Conservation (phyloP, 2,797 vertebrate genomes). For the Eptatretus atami region DNA sequence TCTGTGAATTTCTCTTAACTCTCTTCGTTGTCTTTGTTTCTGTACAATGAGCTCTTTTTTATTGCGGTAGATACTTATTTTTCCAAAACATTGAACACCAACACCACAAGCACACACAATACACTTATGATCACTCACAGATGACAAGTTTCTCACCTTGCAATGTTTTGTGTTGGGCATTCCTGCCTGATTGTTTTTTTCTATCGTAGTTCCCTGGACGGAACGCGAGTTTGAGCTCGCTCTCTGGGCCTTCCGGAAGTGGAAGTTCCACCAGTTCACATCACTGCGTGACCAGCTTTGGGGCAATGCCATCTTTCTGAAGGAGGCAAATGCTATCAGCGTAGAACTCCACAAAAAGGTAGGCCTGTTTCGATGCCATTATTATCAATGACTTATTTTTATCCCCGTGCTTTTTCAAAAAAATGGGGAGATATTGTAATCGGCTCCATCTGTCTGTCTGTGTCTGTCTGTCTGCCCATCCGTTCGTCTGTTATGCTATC, state of each 20-base stretch:
- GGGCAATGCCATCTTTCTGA: slow-evolving; percentile 85
- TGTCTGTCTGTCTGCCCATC: neutral
- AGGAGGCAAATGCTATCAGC: slow-evolving; percentile 89
- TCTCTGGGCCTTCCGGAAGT: slow-evolving; percentile 89
- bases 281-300: slow-evolving; percentile 75
- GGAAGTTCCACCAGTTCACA: slow-evolving; percentile 90
- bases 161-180: too few relatives aligned
- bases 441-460: too few relatives aligned
- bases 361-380: slow-evolving; percentile 3
- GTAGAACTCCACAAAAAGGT: slow-evolving; percentile 97
- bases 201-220: slow-evolving; percentile 48
- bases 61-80: too few relatives aligned
- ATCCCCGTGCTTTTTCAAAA: neutral
- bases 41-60: too few relatives aligned
- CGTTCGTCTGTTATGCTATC: neutral
- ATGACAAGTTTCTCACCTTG: too few relatives aligned
- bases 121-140: too few relatives aligned
- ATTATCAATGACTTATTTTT: neutral
- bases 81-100: too few relatives aligned
- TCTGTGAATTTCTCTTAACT: too few relatives aligned
- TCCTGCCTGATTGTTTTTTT: neutral
- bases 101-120: too few relatives aligned
- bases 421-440: too few relatives aligned
- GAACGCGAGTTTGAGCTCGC: slow-evolving; percentile 65
- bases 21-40: too few relatives aligned